These are phyloP conservation scores for Elymnias hypermnestra DNA, from an alignment of 1,140 invertebrate species.

Conservation along the genomic window DNA sequence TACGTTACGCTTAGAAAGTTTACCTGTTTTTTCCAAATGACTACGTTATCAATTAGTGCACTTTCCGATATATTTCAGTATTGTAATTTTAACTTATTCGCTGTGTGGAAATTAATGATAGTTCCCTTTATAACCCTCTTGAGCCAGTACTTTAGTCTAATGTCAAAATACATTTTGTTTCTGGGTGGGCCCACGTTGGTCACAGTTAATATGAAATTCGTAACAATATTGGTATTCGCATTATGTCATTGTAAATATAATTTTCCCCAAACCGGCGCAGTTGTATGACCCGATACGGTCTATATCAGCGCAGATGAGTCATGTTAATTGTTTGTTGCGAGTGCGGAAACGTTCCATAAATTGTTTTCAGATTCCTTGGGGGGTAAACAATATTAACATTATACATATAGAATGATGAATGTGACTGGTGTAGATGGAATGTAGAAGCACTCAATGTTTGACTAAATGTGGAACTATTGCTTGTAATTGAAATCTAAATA, in stretches of 20 bases:
- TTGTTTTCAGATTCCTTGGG: constrained; percentile 56
- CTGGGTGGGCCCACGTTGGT: constrained; percentile 71
- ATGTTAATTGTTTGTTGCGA: constrained; percentile 53
- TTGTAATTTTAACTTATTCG: too few species aligned
- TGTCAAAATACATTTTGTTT: constrained; percentile 56
- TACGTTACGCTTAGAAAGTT: constrained; percentile 74
- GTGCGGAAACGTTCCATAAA: constrained; percentile 57
- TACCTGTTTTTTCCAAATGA: constrained; percentile 47
- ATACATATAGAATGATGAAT: too few species aligned
- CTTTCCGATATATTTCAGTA: neutral
- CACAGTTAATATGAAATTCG: constrained; percentile 30
- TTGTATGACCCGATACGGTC: constrained; percentile 49
- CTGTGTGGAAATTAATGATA: too few species aligned
- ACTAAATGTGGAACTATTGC: too few species aligned
- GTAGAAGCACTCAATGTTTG: too few species aligned
- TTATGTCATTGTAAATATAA: constrained; percentile 27
- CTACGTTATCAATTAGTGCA: constrained; percentile 14
- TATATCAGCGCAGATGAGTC: constrained; percentile 64
- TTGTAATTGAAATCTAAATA: constrained; percentile 35
- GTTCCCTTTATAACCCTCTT: constrained; percentile 45
- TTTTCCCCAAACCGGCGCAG: constrained; percentile 35
- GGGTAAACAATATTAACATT: constrained; percentile 53
- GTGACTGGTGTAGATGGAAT: too few species aligned
- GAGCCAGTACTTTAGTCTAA: constrained; percentile 55
- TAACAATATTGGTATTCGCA: constrained; percentile 26